These are phyloP conservation scores for Pollachius pollachius DNA, from an alignment of 2,113 vertebrate genomes.

Conservation along the genomic window DNA sequence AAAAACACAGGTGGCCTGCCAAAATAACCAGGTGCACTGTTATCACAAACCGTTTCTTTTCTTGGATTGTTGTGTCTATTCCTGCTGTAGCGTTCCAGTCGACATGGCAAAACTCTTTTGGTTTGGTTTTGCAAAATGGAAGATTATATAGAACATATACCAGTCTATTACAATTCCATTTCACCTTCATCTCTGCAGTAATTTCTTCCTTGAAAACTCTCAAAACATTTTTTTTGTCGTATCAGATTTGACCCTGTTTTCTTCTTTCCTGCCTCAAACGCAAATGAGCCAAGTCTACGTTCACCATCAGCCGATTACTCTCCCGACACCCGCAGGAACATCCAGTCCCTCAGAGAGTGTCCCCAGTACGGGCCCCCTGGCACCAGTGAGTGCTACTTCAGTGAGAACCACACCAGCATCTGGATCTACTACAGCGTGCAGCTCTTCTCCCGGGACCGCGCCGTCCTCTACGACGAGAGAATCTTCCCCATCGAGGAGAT, in stretches of 20 bases:
- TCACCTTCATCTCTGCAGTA: not conserved
- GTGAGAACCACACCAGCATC: slow-evolving; percentile 80
- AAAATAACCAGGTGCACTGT: no score
- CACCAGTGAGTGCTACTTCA: slow-evolving; percentile 88
- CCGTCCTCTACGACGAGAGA: slow-evolving; percentile 74
- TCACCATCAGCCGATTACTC: no score
- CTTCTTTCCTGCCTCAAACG: no score
- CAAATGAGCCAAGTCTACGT: no score
- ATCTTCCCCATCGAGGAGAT: slow-evolving; percentile 84
- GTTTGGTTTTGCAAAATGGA: not conserved
- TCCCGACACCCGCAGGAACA: no score
- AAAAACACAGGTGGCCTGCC: no score
- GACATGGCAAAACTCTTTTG: no score
- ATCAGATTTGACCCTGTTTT: no score
- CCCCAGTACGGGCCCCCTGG: slow-evolving; percentile 82
- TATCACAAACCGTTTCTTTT: no score
- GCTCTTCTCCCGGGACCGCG: slow-evolving; percentile 72
- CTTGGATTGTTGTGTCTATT: no score
- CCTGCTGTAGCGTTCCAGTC: no score
- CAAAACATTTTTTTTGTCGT: no score
- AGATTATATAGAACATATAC: not conserved
- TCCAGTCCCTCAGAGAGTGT: slow-evolving; percentile 73
- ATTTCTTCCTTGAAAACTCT: not conserved
- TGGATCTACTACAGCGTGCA: slow-evolving; percentile 85
- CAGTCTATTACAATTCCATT: not conserved